phyloP scores from a whole-genome alignment of 2,888 invertebrate species.

The Nemotelus nigrinus region DNA sequence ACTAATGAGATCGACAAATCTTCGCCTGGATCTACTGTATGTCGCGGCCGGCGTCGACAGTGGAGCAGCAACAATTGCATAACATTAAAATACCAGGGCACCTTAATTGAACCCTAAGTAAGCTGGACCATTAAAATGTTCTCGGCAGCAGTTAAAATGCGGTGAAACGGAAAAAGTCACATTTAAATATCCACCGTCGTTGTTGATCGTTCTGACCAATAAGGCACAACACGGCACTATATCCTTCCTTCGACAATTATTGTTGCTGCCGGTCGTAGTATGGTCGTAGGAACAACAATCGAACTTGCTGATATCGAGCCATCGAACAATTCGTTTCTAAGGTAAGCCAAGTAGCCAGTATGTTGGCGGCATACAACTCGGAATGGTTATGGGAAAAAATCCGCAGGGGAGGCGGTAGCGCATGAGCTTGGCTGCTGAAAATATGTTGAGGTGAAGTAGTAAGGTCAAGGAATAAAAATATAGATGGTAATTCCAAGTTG shows the following conservation, averaged over 20 bases:
- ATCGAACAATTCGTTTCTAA: not conserved
- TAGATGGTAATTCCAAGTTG: no score
- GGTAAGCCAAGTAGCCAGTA: constrained; percentile 20
- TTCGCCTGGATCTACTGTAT: constrained; percentile 26
- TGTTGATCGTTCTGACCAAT: constrained; percentile 17
- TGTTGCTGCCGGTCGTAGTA: constrained; percentile 7
- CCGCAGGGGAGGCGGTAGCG: no score
- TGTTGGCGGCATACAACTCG: constrained; percentile 22
- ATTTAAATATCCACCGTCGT: constrained; percentile 46
- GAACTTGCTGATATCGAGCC: not conserved
- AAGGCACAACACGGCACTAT: constrained; percentile 25
- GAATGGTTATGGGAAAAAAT: not conserved
- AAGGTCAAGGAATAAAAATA: no score
- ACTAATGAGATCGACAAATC: constrained; percentile 43
- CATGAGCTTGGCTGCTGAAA: no score
- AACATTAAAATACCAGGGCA: constrained; percentile 45
- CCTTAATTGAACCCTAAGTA: constrained; percentile 42
- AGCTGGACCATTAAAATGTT: constrained; percentile 42
- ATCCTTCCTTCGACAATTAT: constrained; percentile 32
- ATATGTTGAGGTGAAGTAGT: no score
- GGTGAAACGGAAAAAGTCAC: constrained; percentile 44
- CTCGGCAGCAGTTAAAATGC: constrained; percentile 47
- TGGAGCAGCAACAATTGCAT: constrained; percentile 37
- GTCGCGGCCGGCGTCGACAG: not conserved
- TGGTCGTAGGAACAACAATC: not conserved